phyloP scores from a whole-genome alignment of 1,140 invertebrate genomes.

The Drosophila rufa region DNA sequence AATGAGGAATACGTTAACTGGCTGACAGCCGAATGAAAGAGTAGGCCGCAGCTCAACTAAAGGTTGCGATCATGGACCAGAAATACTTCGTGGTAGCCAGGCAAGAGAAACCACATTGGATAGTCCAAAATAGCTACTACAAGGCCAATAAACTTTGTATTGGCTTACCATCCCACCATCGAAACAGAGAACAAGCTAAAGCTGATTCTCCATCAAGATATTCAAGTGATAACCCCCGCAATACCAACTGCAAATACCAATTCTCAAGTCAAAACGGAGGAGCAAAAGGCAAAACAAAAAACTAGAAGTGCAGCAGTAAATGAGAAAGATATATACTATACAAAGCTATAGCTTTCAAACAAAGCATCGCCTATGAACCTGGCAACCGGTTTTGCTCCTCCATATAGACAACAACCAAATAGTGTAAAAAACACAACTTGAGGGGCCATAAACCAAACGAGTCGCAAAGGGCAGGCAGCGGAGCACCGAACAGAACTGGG shows the following conservation, averaged over 20 bases:
- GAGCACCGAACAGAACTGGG: slow-evolving; percentile 22
- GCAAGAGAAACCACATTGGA: not conserved
- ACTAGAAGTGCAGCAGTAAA: slow-evolving; percentile 48
- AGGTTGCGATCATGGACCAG: slow-evolving; percentile 43
- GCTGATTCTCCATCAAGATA: slow-evolving; percentile 35
- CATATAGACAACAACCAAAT: slow-evolving; percentile 69
- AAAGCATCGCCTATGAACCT: slow-evolving; percentile 60
- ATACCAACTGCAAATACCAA: slow-evolving; percentile 35
- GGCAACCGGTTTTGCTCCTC: slow-evolving; percentile 56
- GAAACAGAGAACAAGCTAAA: slow-evolving; percentile 61
- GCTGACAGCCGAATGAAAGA: slow-evolving; percentile 38
- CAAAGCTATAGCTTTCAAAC: slow-evolving; percentile 47
- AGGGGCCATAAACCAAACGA: slow-evolving; percentile 75
- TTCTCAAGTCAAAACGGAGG: slow-evolving; percentile 13
- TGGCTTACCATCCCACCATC: slow-evolving; percentile 47
- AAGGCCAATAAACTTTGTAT: slow-evolving; percentile 64
- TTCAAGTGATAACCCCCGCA: slow-evolving; percentile 43
- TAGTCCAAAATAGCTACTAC: slow-evolving; percentile 2
- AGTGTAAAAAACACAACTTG: slow-evolving; percentile 56
- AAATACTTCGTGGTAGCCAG: not conserved
- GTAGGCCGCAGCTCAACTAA: slow-evolving; percentile 36
- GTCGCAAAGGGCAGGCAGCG: slow-evolving; percentile 46
- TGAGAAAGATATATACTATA: slow-evolving; percentile 31
- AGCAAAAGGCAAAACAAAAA: slow-evolving; percentile 24
- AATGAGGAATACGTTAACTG: slow-evolving; percentile 53